Evolutionary conservation across 1,140 invertebrate species (phyloP).

Genomic region (Charaxes varanes): DNA sequence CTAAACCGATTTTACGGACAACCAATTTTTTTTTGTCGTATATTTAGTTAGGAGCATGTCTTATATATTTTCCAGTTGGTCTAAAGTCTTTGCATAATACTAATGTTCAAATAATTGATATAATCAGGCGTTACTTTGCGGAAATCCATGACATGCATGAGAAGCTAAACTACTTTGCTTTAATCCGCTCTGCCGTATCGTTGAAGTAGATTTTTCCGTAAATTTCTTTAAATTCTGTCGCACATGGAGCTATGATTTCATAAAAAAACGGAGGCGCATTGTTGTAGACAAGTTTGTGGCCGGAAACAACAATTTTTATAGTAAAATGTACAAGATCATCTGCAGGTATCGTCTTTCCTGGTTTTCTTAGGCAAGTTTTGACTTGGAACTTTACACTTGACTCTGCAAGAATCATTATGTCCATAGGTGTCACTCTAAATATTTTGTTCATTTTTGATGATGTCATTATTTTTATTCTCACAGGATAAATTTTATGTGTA

Average conservation of each 20-base stretch:
- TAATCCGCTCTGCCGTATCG: slow-evolving; percentile 4
- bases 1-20: too few relatives aligned
- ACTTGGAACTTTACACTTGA: slow-evolving; percentile 31
- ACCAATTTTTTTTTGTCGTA: too few relatives aligned
- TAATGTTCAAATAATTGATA: too few relatives aligned
- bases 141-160: too few relatives aligned
- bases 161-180: too few relatives aligned
- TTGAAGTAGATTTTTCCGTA: slow-evolving; percentile 29
- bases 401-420: slow-evolving; percentile 23
- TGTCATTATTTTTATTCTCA: slow-evolving; percentile 39
- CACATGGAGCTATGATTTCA: slow-evolving; percentile 53
- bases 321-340: slow-evolving; percentile 40
- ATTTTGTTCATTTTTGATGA: slow-evolving; percentile 45
- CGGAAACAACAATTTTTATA: slow-evolving; percentile 42
- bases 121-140: too few relatives aligned
- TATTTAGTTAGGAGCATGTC: too few relatives aligned
- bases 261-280: slow-evolving; percentile 51
- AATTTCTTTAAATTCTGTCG: slow-evolving; percentile 33
- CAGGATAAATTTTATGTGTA: slow-evolving; percentile 33
- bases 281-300: slow-evolving; percentile 33
- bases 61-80: too few relatives aligned
- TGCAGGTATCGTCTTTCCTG: background rate
- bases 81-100: too few relatives aligned
- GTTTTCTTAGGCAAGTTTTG: slow-evolving; percentile 30
- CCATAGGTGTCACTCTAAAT: slow-evolving; percentile 41